Percentiles rank a stretch among this genome's conserved stretches.
Conservation (phyloP, 2,888 invertebrate species). For the Ennomos quercinarius region DNA sequence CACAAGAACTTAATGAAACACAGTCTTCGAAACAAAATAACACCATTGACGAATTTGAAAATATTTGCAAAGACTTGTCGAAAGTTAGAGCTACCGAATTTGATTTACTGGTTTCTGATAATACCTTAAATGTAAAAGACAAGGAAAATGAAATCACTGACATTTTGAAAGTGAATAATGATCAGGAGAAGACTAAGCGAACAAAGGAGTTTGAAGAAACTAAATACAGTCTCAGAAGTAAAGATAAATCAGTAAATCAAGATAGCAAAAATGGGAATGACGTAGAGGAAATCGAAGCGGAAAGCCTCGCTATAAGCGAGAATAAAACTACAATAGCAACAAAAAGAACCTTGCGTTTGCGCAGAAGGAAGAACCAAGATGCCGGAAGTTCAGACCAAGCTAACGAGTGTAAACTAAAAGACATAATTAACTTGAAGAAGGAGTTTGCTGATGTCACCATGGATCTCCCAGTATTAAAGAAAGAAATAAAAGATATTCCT, state of each 20-base stretch:
- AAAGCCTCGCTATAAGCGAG: constrained; percentile 55
- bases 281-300: constrained; percentile 45
- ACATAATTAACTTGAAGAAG: constrained; percentile 70
- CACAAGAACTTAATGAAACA: constrained; percentile 34
- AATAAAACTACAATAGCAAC: constrained; percentile 42
- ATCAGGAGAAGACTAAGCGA: constrained; percentile 13
- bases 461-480: constrained; percentile 60
- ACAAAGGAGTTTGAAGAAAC: constrained; percentile 34
- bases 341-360: constrained; percentile 62
- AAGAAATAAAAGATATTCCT: constrained; percentile 61
- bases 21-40: constrained; percentile 47
- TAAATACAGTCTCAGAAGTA: constrained; percentile 68
- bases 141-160: constrained; percentile 27
- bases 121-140: constrained; percentile 18
- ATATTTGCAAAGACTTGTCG: constrained; percentile 69
- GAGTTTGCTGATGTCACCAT: constrained; percentile 74
- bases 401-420: constrained; percentile 61
- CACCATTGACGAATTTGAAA: constrained; percentile 72
- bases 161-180: constrained; percentile 2
- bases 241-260: constrained; percentile 28
- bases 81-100: constrained; percentile 70
- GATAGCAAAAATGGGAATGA: constrained; percentile 36
- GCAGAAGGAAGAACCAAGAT: constrained; percentile 53
- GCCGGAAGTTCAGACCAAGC: constrained; percentile 49
- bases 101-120: constrained; percentile 57